A percentile compares a stretch with the other conserved stretches of the same genome.
Evolutionary conservation across 2,888 invertebrate species (phyloP).

Genomic region (Deilephila porcellus): DNA sequence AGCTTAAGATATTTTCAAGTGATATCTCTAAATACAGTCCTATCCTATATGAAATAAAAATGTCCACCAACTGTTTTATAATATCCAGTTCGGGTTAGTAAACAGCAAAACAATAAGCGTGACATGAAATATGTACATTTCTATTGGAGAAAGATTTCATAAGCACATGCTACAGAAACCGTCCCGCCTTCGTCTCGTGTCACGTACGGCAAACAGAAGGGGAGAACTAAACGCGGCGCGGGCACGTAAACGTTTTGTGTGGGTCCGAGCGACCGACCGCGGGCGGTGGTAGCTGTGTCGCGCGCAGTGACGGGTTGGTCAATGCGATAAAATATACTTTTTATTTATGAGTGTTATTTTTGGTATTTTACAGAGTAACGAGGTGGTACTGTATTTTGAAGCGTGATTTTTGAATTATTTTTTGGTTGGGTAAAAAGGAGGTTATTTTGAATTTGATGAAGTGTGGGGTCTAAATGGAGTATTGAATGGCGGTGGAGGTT

Average conservation of each 20-base stretch:
- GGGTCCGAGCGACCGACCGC: conserved; percentile 14
- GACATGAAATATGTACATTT: conserved; percentile 2
- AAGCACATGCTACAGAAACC: conserved; percentile 6
- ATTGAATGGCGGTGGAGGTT: too few relatives aligned
- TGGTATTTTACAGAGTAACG: not conserved
- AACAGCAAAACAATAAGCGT: conserved; percentile 15
- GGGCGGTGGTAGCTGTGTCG: not conserved
- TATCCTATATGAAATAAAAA: too few relatives aligned
- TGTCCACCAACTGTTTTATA: too few relatives aligned
- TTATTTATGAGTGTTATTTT: not conserved
- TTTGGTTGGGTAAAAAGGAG: too few relatives aligned
- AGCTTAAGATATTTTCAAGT: too few relatives aligned
- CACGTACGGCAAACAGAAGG: conserved; percentile 25
- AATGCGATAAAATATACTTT: not conserved
- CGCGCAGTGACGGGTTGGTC: not conserved
- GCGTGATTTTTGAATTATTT: too few relatives aligned
- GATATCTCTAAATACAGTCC: too few relatives aligned
- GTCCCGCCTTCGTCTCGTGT: conserved; percentile 2
- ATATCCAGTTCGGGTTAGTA: not conserved
- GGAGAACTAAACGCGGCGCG: conserved; percentile 1
- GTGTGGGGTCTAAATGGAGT: too few relatives aligned
- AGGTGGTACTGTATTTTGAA: not conserved
- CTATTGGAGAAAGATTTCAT: conserved; percentile 1
- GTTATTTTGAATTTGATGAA: too few relatives aligned
- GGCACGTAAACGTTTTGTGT: conserved; percentile 21